Percentiles rank a stretch among this genome's conserved stretches.
These are phyloP conservation scores for Pachycephala philippinensis DNA, from an alignment of 2,113 vertebrate genomes.

Conservation along the genomic window DNA sequence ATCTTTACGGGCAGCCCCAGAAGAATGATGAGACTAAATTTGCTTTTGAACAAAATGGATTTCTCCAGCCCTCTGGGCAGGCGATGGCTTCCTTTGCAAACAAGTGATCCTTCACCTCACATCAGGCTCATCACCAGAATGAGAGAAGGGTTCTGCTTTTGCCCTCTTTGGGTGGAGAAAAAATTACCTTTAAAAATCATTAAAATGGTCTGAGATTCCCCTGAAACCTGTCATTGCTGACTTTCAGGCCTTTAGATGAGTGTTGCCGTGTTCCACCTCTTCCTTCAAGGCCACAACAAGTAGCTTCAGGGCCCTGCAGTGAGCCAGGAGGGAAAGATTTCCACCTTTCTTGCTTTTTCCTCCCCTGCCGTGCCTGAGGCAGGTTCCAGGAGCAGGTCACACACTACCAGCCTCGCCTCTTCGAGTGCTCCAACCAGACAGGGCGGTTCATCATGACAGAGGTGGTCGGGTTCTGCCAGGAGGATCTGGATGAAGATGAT, in stretches of 20 bases:
- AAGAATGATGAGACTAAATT: background rate
- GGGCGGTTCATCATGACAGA: conserved; percentile 86
- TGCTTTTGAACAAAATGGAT: background rate
- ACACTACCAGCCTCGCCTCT: conserved; percentile 81
- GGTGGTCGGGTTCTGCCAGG: conserved; percentile 80
- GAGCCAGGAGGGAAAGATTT: background rate
- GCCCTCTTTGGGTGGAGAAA: background rate
- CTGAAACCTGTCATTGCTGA: background rate
- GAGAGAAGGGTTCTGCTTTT: background rate
- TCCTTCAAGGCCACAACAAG: background rate
- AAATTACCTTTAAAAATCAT: background rate
- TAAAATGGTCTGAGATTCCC: background rate
- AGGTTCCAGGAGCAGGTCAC: conserved; percentile 78
- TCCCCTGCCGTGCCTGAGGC: background rate
- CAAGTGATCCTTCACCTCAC: background rate
- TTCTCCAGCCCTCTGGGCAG: background rate
- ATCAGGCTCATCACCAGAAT: background rate
- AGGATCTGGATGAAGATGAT: conserved; percentile 89
- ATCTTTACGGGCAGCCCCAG: background rate
- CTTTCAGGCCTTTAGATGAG: background rate
- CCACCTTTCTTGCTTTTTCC: background rate
- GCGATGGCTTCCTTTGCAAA: background rate
- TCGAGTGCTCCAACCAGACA: conserved; percentile 90
- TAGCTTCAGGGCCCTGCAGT: background rate
- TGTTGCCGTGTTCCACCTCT: background rate